Conservation (phyloP, 1,140 invertebrate genomes). For the Cheumatopsyche charites region DNA sequence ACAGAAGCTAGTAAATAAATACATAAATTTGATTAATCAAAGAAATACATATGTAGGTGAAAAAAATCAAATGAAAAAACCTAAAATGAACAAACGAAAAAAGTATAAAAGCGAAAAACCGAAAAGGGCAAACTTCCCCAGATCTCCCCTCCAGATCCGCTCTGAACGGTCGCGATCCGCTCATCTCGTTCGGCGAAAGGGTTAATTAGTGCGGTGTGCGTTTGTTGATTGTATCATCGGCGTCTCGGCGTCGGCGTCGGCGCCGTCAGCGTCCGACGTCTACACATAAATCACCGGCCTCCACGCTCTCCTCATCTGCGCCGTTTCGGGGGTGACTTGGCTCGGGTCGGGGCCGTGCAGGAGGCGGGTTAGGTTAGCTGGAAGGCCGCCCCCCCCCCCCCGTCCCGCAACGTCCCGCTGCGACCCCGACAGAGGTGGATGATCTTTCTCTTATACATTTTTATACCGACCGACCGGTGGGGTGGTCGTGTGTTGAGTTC, state of each 20-base stretch:
- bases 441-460: slow-evolving; percentile 50
- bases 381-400: slow-evolving; percentile 20
- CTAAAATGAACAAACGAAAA: neutral
- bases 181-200: neutral
- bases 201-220: slow-evolving; percentile 16
- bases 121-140: too few species aligned
- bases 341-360: slow-evolving; percentile 26
- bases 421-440: slow-evolving; percentile 46
- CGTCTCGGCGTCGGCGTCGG: slow-evolving; percentile 37
- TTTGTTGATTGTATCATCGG: slow-evolving; percentile 33
- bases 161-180: too few species aligned
- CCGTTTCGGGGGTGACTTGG: neutral
- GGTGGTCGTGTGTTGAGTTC: neutral
- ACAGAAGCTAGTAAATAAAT: too few species aligned
- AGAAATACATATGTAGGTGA: too few species aligned
- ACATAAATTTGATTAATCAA: too few species aligned
- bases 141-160: too few species aligned
- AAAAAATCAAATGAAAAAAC: too few species aligned
- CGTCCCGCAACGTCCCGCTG: slow-evolving; percentile 11
- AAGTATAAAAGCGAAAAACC: too few species aligned
- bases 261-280: slow-evolving; percentile 42
- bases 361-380: neutral
- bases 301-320: neutral
- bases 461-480: slow-evolving; percentile 39
- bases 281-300: slow-evolving; percentile 47